A percentile compares a stretch with the other conserved stretches of the same genome.
Evolutionary conservation across 2,888 invertebrate species (phyloP).

Genomic region (Chaetogeoica ovagalla): DNA sequence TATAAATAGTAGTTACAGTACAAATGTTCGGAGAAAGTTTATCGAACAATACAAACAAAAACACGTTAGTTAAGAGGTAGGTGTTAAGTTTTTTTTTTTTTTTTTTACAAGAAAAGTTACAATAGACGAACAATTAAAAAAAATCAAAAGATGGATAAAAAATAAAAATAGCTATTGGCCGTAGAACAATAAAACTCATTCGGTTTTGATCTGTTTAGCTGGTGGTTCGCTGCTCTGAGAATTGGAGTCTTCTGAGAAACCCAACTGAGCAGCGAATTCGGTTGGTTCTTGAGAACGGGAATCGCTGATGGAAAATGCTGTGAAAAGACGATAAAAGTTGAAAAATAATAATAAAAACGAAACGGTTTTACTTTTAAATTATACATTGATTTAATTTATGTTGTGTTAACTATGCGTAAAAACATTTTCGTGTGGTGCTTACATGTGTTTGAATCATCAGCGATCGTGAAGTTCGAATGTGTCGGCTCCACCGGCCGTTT

Average conservation of each 20-base stretch:
- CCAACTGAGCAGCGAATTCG: constrained; percentile 78
- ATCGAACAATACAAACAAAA: constrained; percentile 8
- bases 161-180: not conserved
- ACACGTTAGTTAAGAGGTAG: constrained; percentile 36
- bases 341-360: too few relatives aligned
- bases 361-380: too few relatives aligned
- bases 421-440: constrained; percentile 59
- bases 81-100: constrained; percentile 5
- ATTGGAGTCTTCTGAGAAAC: constrained; percentile 88
- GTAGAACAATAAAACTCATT: constrained; percentile 57
- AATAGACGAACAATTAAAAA: not conserved
- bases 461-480: constrained; percentile 80
- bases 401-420: too few relatives aligned
- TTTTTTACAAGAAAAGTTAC: constrained; percentile 11
- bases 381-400: too few relatives aligned
- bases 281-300: constrained; percentile 88
- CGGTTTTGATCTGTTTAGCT: constrained; percentile 78
- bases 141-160: not conserved
- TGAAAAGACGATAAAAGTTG: too few relatives aligned
- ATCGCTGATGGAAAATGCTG: constrained; percentile 79
- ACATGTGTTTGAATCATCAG: constrained; percentile 92
- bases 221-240: constrained; percentile 82
- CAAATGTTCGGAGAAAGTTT: not conserved
- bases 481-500: constrained; percentile 73
- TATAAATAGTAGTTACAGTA: not conserved